A percentile compares a stretch with the other conserved stretches of the same genome.
Conservation (phyloP, 2,888 invertebrate genomes). For the Pristionchus fissidentatus region DNA sequence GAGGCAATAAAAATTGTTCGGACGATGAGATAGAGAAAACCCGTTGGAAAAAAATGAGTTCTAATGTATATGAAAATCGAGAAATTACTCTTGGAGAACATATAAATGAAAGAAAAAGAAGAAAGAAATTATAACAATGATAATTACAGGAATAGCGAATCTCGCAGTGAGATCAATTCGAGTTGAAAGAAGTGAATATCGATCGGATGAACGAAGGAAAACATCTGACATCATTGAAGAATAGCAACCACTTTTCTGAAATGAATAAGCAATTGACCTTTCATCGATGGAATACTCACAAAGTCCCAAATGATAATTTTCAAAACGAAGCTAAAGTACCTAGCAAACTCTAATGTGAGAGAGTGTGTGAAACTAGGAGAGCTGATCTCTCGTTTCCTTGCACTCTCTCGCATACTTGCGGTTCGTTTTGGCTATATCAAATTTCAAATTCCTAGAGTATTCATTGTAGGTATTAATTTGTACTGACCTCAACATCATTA, state of each 20-base stretch:
- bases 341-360: too few relatives aligned
- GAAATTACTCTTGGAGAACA: not conserved
- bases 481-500: conserved; percentile 13
- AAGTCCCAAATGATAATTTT: too few relatives aligned
- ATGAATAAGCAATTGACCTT: not conserved
- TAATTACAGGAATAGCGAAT: not conserved
- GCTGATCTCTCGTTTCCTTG: too few relatives aligned
- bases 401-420: too few relatives aligned
- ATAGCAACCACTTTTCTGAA: conserved; percentile 28
- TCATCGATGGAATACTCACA: too few relatives aligned
- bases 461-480: too few relatives aligned
- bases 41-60: too few relatives aligned
- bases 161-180: conserved; percentile 1
- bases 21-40: not conserved
- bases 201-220: conserved; percentile 19
- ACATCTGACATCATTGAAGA: conserved; percentile 21
- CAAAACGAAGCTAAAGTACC: too few relatives aligned
- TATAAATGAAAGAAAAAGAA: conserved; percentile 41
- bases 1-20: not conserved
- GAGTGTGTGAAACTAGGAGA: too few relatives aligned
- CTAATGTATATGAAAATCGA: not conserved
- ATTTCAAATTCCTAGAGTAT: too few relatives aligned
- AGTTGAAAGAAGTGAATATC: conserved; percentile 14
- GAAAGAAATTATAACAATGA: not conserved
- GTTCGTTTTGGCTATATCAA: too few relatives aligned